These are phyloP conservation scores for Embiotoca jacksoni DNA, from an alignment of 2,113 vertebrate species.

Conservation along the genomic window DNA sequence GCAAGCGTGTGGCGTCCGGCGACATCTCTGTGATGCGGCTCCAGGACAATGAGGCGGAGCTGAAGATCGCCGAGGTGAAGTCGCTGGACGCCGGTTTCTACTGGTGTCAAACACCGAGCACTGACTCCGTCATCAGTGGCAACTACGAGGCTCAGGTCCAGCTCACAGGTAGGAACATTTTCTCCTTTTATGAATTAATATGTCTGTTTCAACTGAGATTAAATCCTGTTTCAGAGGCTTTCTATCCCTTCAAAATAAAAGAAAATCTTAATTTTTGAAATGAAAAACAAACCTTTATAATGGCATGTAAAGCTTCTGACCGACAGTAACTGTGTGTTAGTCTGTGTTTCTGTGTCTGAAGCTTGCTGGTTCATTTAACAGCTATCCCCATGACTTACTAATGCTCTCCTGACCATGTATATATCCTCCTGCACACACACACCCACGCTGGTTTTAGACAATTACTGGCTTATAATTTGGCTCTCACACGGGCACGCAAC, in stretches of 20 bases:
- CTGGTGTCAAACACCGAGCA: slow-evolving; percentile 93
- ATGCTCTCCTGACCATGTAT: slow-evolving; percentile 46
- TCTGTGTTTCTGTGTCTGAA: too few species aligned
- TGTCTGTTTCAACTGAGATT: too few species aligned
- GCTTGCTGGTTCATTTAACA: slow-evolving; percentile 43
- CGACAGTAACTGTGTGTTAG: too few species aligned
- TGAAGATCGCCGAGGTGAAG: slow-evolving; percentile 87
- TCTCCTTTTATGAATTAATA: too few species aligned
- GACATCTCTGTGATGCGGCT: slow-evolving; percentile 86
- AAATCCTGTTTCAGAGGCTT: too few species aligned
- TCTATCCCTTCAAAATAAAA: too few species aligned
- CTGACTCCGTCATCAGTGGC: slow-evolving; percentile 89
- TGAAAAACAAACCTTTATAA: too few species aligned
- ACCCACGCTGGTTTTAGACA: slow-evolving; percentile 38
- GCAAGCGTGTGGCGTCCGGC: slow-evolving; percentile 81
- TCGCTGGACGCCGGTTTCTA: slow-evolving; percentile 88
- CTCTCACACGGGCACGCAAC: slow-evolving; percentile 5
- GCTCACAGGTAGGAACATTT: slow-evolving; percentile 85
- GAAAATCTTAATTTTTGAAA: too few species aligned
- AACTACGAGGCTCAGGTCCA: slow-evolving; percentile 92
- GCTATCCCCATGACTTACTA: slow-evolving; percentile 36
- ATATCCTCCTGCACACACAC: slow-evolving; percentile 24
- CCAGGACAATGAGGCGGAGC: slow-evolving; percentile 87
- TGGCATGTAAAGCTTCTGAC: too few species aligned
- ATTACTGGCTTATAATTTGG: slow-evolving; percentile 21